Evolutionary conservation across 2,888 invertebrate genomes (phyloP).

Genomic region (Tetragonula carbonaria): DNA sequence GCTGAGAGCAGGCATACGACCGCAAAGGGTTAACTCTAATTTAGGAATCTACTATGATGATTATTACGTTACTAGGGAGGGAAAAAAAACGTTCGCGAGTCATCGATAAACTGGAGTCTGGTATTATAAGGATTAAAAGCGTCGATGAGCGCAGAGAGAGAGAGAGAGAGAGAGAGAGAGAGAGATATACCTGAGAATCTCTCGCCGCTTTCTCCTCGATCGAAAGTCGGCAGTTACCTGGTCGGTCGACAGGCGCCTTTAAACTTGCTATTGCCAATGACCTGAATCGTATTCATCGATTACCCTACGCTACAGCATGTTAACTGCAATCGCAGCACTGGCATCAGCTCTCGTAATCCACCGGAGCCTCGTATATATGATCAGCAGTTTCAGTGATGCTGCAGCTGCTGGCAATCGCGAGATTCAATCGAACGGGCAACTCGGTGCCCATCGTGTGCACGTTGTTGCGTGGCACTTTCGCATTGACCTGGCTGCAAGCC

Average conservation of each 20-base stretch:
- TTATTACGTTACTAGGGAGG: background rate
- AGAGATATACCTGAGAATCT: background rate
- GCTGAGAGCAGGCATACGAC: too few species aligned
- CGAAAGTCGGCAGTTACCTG: conserved; percentile 23
- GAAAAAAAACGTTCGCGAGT: background rate
- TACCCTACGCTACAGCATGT: background rate
- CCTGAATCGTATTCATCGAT: conserved; percentile 32
- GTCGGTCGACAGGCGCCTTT: conserved; percentile 3
- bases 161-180: too few species aligned
- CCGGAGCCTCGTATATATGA: conserved; percentile 1
- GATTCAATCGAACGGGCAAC: conserved; percentile 10
- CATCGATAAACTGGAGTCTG: background rate
- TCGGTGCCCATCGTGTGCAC: conserved; percentile 12
- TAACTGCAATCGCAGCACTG: conserved; percentile 36
- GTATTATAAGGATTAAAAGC: too few species aligned
- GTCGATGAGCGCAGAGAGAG: background rate
- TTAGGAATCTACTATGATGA: background rate
- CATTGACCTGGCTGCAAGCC: conserved; percentile 57
- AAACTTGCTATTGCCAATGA: conserved; percentile 31
- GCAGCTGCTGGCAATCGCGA: conserved; percentile 31
- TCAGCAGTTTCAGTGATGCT: conserved; percentile 36
- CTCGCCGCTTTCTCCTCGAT: conserved; percentile 20
- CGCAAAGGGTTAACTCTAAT: too few species aligned
- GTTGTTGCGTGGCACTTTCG: conserved; percentile 49
- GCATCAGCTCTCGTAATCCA: conserved; percentile 42